These are phyloP conservation scores for Pelusios castaneus DNA, from an alignment of 2,113 vertebrate genomes.

Conservation along the genomic window DNA sequence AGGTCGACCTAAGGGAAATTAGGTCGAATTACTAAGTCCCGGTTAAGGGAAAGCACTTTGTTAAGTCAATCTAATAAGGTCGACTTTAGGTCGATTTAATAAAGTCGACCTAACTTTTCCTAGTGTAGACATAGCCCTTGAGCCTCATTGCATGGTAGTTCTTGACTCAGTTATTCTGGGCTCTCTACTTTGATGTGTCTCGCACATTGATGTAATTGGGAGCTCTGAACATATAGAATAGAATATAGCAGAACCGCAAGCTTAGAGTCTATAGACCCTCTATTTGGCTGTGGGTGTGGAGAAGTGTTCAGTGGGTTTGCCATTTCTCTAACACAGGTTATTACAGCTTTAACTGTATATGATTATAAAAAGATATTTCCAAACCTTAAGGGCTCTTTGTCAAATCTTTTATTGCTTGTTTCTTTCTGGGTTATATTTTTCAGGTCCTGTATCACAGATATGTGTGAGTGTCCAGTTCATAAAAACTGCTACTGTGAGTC, in stretches of 20 bases:
- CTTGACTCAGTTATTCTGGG: not conserved
- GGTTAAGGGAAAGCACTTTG: too few relatives aligned
- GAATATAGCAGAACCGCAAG: not conserved
- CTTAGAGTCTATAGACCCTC: not conserved
- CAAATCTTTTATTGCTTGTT: not conserved
- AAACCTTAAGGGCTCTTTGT: not conserved
- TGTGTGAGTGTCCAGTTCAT: conserved; percentile 97
- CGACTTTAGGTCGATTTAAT: too few relatives aligned
- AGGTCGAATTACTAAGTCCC: too few relatives aligned
- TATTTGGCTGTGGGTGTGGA: not conserved
- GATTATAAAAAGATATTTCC: not conserved
- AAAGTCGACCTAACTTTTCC: too few relatives aligned
- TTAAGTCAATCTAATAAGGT: too few relatives aligned
- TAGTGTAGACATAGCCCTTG: too few relatives aligned
- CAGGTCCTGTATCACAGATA: conserved; percentile 98
- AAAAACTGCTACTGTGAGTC: conserved; percentile 99
- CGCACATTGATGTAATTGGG: not conserved
- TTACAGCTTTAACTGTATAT: not conserved
- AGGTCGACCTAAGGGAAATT: too few relatives aligned
- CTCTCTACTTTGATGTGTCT: not conserved
- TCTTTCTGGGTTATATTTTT: conserved; percentile 24
- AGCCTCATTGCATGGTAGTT: not conserved
- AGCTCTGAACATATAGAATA: not conserved
- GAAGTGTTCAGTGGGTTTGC: not conserved
- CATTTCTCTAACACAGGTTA: not conserved